Evolutionary conservation across 2,797 vertebrate species (phyloP).

Genomic region (Coendou prehensilis): DNA sequence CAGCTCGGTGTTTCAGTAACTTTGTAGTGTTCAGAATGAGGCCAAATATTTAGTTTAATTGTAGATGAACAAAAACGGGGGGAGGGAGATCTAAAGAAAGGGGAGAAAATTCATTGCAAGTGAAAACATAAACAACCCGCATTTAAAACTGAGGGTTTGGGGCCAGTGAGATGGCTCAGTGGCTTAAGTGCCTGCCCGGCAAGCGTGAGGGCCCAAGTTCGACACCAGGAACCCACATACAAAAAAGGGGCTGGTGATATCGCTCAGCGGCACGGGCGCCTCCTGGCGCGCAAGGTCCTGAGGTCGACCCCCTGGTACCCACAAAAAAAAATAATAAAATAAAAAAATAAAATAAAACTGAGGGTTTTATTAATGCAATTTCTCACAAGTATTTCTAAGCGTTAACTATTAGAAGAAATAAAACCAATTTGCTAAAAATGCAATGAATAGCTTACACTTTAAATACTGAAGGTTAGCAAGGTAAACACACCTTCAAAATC

Average conservation of each 20-base stretch:
- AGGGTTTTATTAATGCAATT: background rate
- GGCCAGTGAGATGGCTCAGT: too few relatives aligned
- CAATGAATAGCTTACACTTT: fast-evolving
- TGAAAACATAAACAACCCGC: slow-evolving; percentile 9
- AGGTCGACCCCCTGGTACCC: too few relatives aligned
- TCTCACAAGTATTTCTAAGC: background rate
- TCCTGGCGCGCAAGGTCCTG: too few relatives aligned
- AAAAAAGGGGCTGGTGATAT: too few relatives aligned
- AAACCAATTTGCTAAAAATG: slow-evolving; percentile 16
- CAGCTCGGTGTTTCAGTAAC: slow-evolving; percentile 35
- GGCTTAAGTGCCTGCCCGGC: too few relatives aligned
- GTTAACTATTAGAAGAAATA: background rate
- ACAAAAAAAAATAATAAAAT: background rate
- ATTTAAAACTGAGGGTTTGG: background rate
- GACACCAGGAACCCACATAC: too few relatives aligned
- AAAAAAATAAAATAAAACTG: slow-evolving; percentile 23
- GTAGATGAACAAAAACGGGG: background rate
- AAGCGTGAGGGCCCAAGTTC: too few relatives aligned
- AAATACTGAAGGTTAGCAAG: background rate
- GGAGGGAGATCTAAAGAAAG: background rate
- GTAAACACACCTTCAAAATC: slow-evolving; percentile 42
- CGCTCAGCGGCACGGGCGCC: too few relatives aligned
- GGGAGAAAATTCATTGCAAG: background rate
- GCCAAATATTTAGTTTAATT: background rate
- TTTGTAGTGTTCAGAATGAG: slow-evolving; percentile 53